Conservation (phyloP, 2,888 invertebrate species). For the Cyclophora albipunctata region DNA sequence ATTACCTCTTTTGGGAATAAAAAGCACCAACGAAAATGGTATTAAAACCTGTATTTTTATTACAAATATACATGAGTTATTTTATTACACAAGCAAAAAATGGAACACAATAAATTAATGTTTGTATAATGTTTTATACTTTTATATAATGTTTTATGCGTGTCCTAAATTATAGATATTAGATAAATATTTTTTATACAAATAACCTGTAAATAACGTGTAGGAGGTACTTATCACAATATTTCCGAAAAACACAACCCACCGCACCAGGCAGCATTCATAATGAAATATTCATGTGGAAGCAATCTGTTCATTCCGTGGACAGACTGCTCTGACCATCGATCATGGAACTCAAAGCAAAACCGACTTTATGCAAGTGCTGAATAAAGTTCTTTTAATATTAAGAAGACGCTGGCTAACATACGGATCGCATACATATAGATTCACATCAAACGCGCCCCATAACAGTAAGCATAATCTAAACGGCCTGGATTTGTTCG, state of each 20-base stretch:
- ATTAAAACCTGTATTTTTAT: no score
- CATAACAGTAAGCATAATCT: conserved; percentile 55
- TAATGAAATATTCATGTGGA: conserved; percentile 52
- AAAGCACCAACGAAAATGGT: not conserved
- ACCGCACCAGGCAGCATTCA: conserved; percentile 24
- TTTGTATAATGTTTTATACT: no score
- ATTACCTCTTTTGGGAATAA: not conserved
- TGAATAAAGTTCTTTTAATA: conserved; percentile 20
- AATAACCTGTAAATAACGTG: no score
- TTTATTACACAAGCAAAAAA: no score
- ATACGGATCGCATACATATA: conserved; percentile 5
- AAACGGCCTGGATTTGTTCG: conserved; percentile 46
- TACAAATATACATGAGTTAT: no score
- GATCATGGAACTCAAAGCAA: conserved; percentile 9
- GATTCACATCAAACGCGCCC: conserved; percentile 23
- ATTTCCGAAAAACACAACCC: conserved; percentile 4
- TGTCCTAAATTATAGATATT: no score
- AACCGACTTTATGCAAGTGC: conserved; percentile 16
- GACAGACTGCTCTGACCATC: conserved; percentile 15
- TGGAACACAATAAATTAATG: no score
- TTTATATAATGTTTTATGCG: no score
- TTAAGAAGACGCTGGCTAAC: conserved; percentile 1
- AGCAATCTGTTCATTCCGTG: conserved; percentile 38
- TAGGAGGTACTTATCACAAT: no score
- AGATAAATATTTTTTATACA: no score